These are phyloP conservation scores for Trissolcus brochymenae DNA, from an alignment of 2,888 invertebrate genomes.

Conservation along the genomic window DNA sequence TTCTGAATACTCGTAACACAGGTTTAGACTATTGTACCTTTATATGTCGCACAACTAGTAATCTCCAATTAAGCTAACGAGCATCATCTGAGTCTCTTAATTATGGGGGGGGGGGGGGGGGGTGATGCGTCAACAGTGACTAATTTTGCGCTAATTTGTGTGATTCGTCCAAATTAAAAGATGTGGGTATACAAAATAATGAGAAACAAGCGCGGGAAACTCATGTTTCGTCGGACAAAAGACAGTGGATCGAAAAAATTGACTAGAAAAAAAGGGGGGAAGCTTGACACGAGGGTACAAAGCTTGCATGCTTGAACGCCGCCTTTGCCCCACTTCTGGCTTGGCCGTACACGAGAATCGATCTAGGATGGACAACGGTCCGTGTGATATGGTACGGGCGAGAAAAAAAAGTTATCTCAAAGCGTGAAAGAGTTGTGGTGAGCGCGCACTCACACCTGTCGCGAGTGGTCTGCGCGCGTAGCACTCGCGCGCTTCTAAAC, in stretches of 20 bases:
- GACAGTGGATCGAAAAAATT: background rate
- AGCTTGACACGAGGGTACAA: conserved; percentile 24
- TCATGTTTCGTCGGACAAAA: background rate
- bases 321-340: conserved; percentile 53
- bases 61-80: too few relatives aligned
- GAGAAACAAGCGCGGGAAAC: too few relatives aligned
- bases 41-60: too few relatives aligned
- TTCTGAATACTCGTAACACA: too few relatives aligned
- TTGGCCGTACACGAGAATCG: conserved; percentile 40
- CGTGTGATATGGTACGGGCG: conserved; percentile 29
- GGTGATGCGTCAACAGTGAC: too few relatives aligned
- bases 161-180: too few relatives aligned
- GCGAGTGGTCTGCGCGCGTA: conserved; percentile 41
- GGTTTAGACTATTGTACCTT: too few relatives aligned
- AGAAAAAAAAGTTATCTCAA: conserved; percentile 49
- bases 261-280: background rate
- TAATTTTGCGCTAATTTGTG: too few relatives aligned
- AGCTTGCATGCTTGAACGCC: conserved; percentile 53
- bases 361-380: conserved; percentile 44
- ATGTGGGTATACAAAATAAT: too few relatives aligned
- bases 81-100: too few relatives aligned
- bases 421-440: conserved; percentile 43
- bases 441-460: conserved; percentile 31
- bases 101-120: too few relatives aligned
- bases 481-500: conserved; percentile 67